Conservation (phyloP, 2,888 invertebrate genomes). For the Drosophila aldrichi region DNA sequence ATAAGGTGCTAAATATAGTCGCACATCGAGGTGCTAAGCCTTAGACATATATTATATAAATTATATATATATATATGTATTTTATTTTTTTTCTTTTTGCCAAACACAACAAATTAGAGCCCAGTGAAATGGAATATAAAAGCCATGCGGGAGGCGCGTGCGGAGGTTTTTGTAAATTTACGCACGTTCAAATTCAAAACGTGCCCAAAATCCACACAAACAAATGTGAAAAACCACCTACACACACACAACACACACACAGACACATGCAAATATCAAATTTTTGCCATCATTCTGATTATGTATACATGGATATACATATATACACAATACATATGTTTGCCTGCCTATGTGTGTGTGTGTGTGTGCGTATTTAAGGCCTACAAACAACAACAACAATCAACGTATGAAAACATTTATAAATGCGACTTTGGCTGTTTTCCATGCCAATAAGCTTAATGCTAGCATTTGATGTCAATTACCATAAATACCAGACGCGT, state of each 20-base stretch:
- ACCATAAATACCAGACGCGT: constrained; percentile 67
- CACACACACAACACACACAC: constrained; percentile 24
- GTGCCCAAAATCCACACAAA: constrained; percentile 50
- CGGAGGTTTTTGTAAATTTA: constrained; percentile 54
- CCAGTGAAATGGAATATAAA: constrained; percentile 17
- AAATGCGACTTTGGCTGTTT: constrained; percentile 47
- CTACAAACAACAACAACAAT: constrained; percentile 44
- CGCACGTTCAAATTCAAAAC: constrained; percentile 58
- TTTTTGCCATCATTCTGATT: constrained; percentile 35
- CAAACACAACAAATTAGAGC: constrained; percentile 48
- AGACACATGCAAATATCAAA: constrained; percentile 40
- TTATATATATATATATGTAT: background rate
- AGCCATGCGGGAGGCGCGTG: background rate
- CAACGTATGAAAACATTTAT: constrained; percentile 49
- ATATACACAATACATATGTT: background rate
- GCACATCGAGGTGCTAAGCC: constrained; percentile 8
- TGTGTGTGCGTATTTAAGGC: constrained; percentile 25
- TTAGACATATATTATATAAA: constrained; percentile 16
- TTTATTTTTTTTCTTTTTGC: background rate
- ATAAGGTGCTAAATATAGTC: constrained; percentile 62
- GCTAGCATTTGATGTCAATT: constrained; percentile 78
- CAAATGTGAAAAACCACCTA: constrained; percentile 43
- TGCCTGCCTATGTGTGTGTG: constrained; percentile 8
- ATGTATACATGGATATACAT: background rate
- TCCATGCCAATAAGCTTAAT: constrained; percentile 78